These are phyloP conservation scores for Pollenia labialis DNA, from an alignment of 2,888 invertebrate species.

Conservation along the genomic window DNA sequence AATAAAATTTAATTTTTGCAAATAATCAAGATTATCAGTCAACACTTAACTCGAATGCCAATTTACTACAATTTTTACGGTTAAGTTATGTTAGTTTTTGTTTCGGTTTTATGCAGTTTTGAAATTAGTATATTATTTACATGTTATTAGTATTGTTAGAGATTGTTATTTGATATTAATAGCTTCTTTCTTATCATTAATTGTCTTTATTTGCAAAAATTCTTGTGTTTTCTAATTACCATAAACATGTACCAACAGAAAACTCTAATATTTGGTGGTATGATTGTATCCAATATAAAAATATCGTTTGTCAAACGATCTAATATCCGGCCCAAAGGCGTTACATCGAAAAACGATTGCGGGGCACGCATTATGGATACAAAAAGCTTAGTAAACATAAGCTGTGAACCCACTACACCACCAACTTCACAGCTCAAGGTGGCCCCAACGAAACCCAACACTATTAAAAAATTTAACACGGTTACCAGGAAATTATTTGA, in stretches of 20 bases:
- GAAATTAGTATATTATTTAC: background rate
- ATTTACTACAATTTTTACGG: constrained; percentile 12
- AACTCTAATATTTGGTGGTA: constrained; percentile 82
- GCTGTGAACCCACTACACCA: constrained; percentile 84
- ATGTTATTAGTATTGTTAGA: background rate
- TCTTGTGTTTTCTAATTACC: constrained; percentile 78
- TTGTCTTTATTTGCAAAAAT: background rate
- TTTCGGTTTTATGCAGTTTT: background rate
- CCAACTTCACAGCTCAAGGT: constrained; percentile 84
- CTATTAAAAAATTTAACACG: constrained; percentile 74
- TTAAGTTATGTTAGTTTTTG: background rate
- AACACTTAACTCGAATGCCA: constrained; percentile 1
- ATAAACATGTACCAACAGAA: constrained; percentile 77
- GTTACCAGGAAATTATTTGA: background rate
- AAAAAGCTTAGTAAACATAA: constrained; percentile 85
- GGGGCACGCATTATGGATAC: constrained; percentile 85
- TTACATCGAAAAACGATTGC: constrained; percentile 87
- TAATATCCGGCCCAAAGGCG: constrained; percentile 87
- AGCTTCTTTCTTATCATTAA: background rate
- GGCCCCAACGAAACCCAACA: constrained; percentile 78
- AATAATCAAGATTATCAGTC: background rate
- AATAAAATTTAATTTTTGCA: no score
- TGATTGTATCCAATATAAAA: constrained; percentile 85
- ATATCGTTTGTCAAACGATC: constrained; percentile 87
- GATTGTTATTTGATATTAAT: background rate